Conservation (phyloP, 2,113 vertebrate genomes). For the Crotalus tigris region DNA sequence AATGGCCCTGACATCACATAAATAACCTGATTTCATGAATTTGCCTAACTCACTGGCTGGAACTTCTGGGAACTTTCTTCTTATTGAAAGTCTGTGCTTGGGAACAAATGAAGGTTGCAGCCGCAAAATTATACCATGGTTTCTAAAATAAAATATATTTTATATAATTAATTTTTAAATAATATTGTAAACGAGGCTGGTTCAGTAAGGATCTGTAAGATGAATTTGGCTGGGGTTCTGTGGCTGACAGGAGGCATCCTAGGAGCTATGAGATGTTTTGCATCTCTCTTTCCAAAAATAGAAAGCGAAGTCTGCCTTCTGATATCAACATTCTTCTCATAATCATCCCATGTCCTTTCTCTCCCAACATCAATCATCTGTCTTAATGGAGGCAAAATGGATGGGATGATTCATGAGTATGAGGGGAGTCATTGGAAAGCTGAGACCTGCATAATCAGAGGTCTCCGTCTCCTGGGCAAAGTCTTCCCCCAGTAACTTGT, state of each 20-base stretch:
- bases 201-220: not conserved
- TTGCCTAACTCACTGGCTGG: not conserved
- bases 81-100: not conserved
- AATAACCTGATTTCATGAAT: not conserved
- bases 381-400: not conserved
- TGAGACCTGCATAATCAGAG: not conserved
- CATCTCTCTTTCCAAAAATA: not conserved
- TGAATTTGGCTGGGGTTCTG: not conserved
- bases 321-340: not conserved
- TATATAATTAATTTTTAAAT: not conserved
- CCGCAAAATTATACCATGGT: not conserved
- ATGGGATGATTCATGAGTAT: not conserved
- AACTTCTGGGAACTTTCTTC: not conserved
- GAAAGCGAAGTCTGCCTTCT: not conserved
- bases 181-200: not conserved
- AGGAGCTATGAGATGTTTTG: not conserved
- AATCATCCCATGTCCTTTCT: not conserved
- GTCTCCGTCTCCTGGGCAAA: not conserved
- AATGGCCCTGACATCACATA: not conserved
- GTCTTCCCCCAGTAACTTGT: not conserved
- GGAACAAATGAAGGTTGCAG: not conserved
- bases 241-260: not conserved
- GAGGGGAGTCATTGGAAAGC: not conserved
- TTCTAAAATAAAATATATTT: not conserved
- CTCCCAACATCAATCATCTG: not conserved